phyloP scores from a whole-genome alignment of 2,888 invertebrate species.

The Dryobotodes eremita region DNA sequence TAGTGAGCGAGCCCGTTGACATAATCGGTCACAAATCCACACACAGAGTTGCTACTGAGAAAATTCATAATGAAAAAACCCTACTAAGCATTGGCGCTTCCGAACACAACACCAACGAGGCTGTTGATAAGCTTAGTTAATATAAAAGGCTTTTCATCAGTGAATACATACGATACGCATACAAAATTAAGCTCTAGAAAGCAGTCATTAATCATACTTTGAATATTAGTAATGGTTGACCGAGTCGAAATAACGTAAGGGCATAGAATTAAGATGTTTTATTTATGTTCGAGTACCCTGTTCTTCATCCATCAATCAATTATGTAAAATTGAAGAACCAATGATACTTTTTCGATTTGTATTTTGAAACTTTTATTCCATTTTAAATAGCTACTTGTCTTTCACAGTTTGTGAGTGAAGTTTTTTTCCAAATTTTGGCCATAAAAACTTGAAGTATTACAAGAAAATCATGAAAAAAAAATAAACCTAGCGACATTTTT shows the following conservation, averaged over 20 bases:
- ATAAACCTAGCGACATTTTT: neutral
- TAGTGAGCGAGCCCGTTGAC: neutral
- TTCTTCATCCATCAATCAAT: neutral
- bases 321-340: neutral
- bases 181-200: constrained; percentile 4
- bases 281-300: neutral
- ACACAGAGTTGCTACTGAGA: neutral
- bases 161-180: constrained; percentile 24
- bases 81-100: neutral
- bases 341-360: neutral
- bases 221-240: constrained; percentile 10
- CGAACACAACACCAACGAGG: neutral
- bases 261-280: neutral
- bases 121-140: neutral
- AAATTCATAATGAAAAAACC: neutral
- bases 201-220: constrained; percentile 45
- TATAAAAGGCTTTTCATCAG: constrained; percentile 29
- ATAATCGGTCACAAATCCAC: neutral
- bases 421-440: neutral
- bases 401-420: neutral
- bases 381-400: neutral
- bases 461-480: too few species aligned
- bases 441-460: neutral
- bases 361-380: neutral
- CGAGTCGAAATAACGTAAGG: neutral